Evolutionary conservation across 1,140 invertebrate genomes (phyloP).

Genomic region (Bradysia coprophila): DNA sequence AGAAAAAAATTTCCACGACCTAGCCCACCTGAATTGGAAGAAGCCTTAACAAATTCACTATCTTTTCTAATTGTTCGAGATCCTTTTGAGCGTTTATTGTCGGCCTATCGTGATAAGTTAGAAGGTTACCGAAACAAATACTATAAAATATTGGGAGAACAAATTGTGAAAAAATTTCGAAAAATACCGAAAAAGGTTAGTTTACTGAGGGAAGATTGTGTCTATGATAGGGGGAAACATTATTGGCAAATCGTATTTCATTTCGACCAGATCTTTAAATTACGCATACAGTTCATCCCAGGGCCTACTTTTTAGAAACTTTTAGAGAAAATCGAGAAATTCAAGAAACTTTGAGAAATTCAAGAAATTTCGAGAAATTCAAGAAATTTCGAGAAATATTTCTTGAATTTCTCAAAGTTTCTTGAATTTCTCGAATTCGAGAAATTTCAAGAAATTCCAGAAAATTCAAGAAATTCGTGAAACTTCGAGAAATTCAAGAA

Average conservation of each 20-base stretch:
- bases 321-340: no score
- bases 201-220: slow-evolving; percentile 19
- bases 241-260: no score
- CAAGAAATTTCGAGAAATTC: background rate
- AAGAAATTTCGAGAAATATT: no score
- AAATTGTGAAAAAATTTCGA: slow-evolving; percentile 36
- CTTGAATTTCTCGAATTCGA: no score
- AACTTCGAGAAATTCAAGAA: no score
- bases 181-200: slow-evolving; percentile 20
- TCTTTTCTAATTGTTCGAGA: slow-evolving; percentile 75
- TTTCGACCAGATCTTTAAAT: no score
- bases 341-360: slow-evolving; percentile 2
- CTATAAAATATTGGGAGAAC: slow-evolving; percentile 44
- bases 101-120: slow-evolving; percentile 81
- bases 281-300: no score
- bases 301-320: no score
- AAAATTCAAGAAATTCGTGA: no score
- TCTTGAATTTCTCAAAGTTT: no score
- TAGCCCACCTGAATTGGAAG: slow-evolving; percentile 29
- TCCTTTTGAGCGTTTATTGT: slow-evolving; percentile 76
- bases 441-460: no score
- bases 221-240: background rate
- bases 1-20: slow-evolving; percentile 38
- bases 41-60: slow-evolving; percentile 30
- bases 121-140: slow-evolving; percentile 46